Conservation (phyloP, 2,888 invertebrate genomes). For the Empis stercorea region DNA sequence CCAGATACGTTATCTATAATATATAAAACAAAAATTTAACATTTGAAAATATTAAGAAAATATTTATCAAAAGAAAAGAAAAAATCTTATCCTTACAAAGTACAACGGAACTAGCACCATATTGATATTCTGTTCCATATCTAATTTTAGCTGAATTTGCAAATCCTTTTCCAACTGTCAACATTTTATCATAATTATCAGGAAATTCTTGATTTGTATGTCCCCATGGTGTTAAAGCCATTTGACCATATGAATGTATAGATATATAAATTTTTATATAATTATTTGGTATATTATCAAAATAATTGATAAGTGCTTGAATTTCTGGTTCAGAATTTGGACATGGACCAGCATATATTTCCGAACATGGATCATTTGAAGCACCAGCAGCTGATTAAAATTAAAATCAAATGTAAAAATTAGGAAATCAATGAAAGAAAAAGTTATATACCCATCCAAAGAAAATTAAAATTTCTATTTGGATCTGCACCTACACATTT, state of each 20-base stretch:
- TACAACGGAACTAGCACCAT: slow-evolving; percentile 42
- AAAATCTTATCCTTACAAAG: slow-evolving; percentile 40
- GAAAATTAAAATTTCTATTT: slow-evolving; percentile 32
- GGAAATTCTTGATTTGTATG: slow-evolving; percentile 31
- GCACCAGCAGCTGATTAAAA: slow-evolving; percentile 30
- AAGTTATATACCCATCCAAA: slow-evolving; percentile 21
- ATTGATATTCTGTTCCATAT: slow-evolving; percentile 39
- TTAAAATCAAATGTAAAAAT: too few relatives aligned
- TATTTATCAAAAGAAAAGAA: too few relatives aligned
- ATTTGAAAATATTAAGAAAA: too few relatives aligned
- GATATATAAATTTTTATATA: slow-evolving; percentile 42
- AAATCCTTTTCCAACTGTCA: slow-evolving; percentile 39
- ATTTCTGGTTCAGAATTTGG: slow-evolving; percentile 47
- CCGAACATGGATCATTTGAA: slow-evolving; percentile 32
- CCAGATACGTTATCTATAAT: slow-evolving; percentile 36
- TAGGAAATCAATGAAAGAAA: too few relatives aligned
- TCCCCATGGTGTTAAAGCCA: slow-evolving; percentile 46
- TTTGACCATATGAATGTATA: slow-evolving; percentile 52
- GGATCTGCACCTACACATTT: slow-evolving; percentile 31
- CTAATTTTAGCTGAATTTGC: slow-evolving; percentile 38
- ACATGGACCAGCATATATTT: slow-evolving; percentile 39
- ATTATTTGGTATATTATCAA: slow-evolving; percentile 30
- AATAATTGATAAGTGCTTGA: slow-evolving; percentile 35
- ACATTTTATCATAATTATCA: slow-evolving; percentile 36
- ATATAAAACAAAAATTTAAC: background rate